Evolutionary conservation across 2,888 invertebrate genomes (phyloP), one percentile per base, ranked within the genome.

Genomic region (Caenorhabditis wallacei): DNA sequence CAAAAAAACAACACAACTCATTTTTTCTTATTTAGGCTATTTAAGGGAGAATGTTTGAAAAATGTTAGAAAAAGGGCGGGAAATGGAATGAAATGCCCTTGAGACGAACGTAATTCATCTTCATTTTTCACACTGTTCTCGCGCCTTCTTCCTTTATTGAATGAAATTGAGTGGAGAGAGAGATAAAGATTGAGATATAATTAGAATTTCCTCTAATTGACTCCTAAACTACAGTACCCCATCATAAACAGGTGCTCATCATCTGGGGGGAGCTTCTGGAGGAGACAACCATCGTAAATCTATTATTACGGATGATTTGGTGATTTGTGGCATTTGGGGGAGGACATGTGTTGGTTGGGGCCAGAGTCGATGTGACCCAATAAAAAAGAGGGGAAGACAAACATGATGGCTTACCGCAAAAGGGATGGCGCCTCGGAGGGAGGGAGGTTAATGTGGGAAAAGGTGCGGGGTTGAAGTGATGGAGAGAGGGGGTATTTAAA

Each of bases 101-200:
- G 51, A 24, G 16, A 40, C 10, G 40, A 76, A 68, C 76, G 68
- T 40, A 40, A 76, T 76, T 76, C 76, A 76, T 76, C 68, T 76
- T 76, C 76, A 76, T 76, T 76, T 76, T 76, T 76, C 76, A 76
- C 13, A 40, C 69, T 68, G 68, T 76, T 76, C 76, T 76, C 76
- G 76, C 51, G 68, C 53, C 4, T n/a, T n/a, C n/a, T n/a, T n/a
- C 30, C 30, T 30, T 13, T 2, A 40, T 40, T 40, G 35, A 35
- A 35, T n/a, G 35, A 35, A 4, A 10, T 7, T 7, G 35, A 40
- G 16, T 8, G 13, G 40, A 59, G 57, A 70, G 54, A 54, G 43
- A 51, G 54, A 37, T 48, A 51, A 40, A 40, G 40, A 40, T 40
- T 40, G 11, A 40, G 40, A 40, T 13, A 10, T 35, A 35, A 35